Evolutionary conservation across 2,888 invertebrate species (phyloP), one percentile per base, ranked within the genome.

Genomic region (Serripes groenlandicus): DNA sequence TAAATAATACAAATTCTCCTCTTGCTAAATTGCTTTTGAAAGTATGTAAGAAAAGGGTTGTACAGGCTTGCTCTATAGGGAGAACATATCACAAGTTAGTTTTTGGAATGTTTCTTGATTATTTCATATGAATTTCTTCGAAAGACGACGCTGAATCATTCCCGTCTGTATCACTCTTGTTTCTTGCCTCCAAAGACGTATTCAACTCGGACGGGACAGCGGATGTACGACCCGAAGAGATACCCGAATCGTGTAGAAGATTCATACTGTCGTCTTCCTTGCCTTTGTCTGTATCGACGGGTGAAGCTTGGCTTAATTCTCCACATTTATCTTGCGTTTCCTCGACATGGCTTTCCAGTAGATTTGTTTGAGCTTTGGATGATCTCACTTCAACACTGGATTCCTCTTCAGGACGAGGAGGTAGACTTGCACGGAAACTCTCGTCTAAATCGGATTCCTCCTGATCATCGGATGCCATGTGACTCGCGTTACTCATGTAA

Each of bases 91-190:
- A 56, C 56, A 56, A 56, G 1, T 2, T 56, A 1, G 42, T 56
- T 11, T 56, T 11, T 71, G 71, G 71, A 71, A 58, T 56, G 71
- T 71, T 35, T 23, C 4, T 21, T 1, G 23, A 66, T 28, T 78
- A 52, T 15, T 81, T 80, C 72, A 78, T 72, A 15, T 73, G 66
- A 42, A 89, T 87, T 69, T 89, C 90, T 72, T 90, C 90, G 83
- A 90, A 90, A 0, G 90, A 90, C 0, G 90, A 89, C 2, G 86
- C 78, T 4, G 89, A 88, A 42, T 87, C 88, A 75, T 87, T 85
- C n/a, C 81, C 88, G 75, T 86, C 87, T 9, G 68, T 72, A 3
- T 73, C 75, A 9, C 32, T 56, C n/a, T 49, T 66, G 9, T 78
- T 70, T 21, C 54, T 37, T 9, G 75, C 58, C 21, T 74, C 75